Base-by-base conservation (phyloP, 2,888 invertebrate species). In the Synergus laeviventris region DNA sequence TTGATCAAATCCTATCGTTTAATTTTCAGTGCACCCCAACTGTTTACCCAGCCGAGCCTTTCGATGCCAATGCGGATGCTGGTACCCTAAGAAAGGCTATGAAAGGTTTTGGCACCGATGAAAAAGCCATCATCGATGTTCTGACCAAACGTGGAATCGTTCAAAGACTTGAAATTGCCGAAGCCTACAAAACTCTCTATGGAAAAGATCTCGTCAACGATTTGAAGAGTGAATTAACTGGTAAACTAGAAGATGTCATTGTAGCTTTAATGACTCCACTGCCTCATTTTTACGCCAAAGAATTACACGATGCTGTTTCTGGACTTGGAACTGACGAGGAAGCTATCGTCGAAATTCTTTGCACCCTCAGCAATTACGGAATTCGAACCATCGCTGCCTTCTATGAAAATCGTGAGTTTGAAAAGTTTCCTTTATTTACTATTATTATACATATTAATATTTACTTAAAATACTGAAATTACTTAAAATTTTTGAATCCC, bases 41-140 rank as follows among this genome's bases (percentile, higher is more conserved):
- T 83, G 96, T 97, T 81, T 96, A 95, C 91, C 96, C 97, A 60
- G 96, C 96, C 80, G 95, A 96, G 84, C 96, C 96, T 59, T 97
- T 97, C 91, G 96, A 97, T 90, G 95, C 97, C 16, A 94, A 94
- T 79, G 94, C 95, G 73, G 97, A 97, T 92, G 97, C 97, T 3
- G 95, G 95, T 83, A 94, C 95, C 78, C 93, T 97, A 74, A 94
- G 96, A 84, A 97, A 96, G 91, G 97, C 97, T 24, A 97, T 98
- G 97, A 97, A 97, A 91, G 97, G 97, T 76, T 95, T 97, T 86
- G 97, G 98, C 76, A 97, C 97, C 45, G 97, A 98, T 89, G 98
- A 98, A 91, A 96, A 96, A 87, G 95, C 97, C 78, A 97, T 98
- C 90, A 97, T 97, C 86, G 96, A 97, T 88, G 95, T 98, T 9